A percentile compares a stretch with the other conserved stretches of the same genome.
phyloP scores from a whole-genome alignment of 1,140 invertebrate genomes.

The Nomia melanderi region DNA sequence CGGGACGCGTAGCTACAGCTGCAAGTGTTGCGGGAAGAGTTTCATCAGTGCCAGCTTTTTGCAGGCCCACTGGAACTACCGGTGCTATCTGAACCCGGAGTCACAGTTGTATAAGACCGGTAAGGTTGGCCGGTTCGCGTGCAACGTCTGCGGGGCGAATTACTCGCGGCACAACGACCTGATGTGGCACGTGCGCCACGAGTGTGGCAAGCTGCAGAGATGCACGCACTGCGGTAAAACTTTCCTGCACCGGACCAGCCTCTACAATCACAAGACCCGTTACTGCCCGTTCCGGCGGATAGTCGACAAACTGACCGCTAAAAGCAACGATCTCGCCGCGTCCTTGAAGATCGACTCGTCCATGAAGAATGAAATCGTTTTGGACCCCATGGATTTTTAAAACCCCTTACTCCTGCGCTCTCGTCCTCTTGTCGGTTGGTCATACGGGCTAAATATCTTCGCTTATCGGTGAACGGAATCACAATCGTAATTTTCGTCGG shows the following conservation, averaged over 20 bases:
- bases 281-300: conserved; percentile 18
- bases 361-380: conserved; percentile 6
- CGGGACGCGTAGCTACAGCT: conserved; percentile 12
- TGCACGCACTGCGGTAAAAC: conserved; percentile 36
- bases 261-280: conserved; percentile 38
- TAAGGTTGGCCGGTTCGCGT: conserved; percentile 37
- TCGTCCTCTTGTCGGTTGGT: too few species aligned
- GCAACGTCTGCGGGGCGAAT: conserved; percentile 68
- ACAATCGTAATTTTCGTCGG: too few species aligned
- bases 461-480: too few species aligned
- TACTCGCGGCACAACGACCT: conserved; percentile 73
- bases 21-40: conserved; percentile 32
- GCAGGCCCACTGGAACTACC: conserved; percentile 13
- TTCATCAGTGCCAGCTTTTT: conserved; percentile 23
- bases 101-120: conserved; percentile 16
- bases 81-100: conserved; percentile 23
- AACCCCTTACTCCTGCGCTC: not conserved
- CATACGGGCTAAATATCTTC: too few species aligned
- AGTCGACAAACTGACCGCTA: not conserved
- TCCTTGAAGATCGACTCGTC: conserved; percentile 9
- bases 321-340: not conserved
- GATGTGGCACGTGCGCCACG: conserved; percentile 74
- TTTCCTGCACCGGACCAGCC: conserved; percentile 26
- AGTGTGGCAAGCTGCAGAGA: conserved; percentile 66
- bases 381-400: conserved; percentile 13